Percentiles rank a stretch among this genome's conserved stretches.
These are phyloP conservation scores for Synanthedon formicaeformis DNA, from an alignment of 2,888 invertebrate genomes.

Conservation along the genomic window DNA sequence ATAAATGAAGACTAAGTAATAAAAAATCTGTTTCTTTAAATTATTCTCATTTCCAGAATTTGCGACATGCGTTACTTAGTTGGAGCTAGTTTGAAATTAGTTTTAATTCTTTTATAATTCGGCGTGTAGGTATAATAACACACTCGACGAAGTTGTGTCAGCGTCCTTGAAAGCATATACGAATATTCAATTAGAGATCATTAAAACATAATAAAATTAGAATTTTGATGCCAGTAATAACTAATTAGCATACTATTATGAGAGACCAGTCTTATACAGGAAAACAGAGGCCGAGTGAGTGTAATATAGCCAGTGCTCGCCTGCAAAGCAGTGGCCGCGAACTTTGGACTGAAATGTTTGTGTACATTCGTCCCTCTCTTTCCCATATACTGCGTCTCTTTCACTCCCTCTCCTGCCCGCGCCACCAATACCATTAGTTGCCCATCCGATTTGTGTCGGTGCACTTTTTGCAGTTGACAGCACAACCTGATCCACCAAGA, in stretches of 20 bases:
- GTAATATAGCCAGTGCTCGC: constrained; percentile 25
- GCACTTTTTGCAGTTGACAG: constrained; percentile 33
- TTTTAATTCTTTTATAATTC: too few relatives aligned
- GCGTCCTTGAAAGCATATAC: background rate
- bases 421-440: constrained; percentile 34
- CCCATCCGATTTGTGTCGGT: constrained; percentile 41
- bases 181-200: background rate
- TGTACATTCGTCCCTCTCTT: constrained; percentile 41
- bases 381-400: constrained; percentile 18
- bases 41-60: too few relatives aligned
- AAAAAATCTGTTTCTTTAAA: too few relatives aligned
- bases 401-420: constrained; percentile 24
- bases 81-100: too few relatives aligned
- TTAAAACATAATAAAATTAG: background rate
- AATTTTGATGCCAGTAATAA: background rate
- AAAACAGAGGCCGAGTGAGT: constrained; percentile 19
- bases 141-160: background rate
- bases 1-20: too few relatives aligned
- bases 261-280: background rate
- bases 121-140: too few relatives aligned
- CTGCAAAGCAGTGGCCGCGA: constrained; percentile 37
- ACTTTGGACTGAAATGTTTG: constrained; percentile 59
- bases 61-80: too few relatives aligned
- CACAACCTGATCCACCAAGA: background rate
- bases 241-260: background rate